Conservation (phyloP, 2,888 invertebrate species). For the Cosmia pyralina region DNA sequence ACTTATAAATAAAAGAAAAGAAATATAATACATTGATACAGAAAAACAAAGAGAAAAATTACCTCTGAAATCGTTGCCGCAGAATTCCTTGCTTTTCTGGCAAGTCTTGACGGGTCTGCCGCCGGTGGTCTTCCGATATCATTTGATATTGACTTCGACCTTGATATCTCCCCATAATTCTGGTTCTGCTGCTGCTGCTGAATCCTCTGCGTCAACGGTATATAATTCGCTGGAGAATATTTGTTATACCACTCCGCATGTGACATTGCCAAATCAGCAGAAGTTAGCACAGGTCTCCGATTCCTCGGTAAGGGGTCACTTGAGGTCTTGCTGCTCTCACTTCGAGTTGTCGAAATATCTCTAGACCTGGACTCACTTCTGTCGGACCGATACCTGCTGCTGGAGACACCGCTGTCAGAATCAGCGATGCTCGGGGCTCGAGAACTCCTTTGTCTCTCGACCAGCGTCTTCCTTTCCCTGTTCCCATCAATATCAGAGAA, state of each 20-base stretch:
- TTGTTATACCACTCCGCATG: conserved; percentile 93
- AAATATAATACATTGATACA: conserved; percentile 49
- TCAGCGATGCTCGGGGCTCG: conserved; percentile 87
- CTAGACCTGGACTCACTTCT: conserved; percentile 89
- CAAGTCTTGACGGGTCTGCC: conserved; percentile 76
- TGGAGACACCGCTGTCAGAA: conserved; percentile 85
- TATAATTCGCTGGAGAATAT: conserved; percentile 94
- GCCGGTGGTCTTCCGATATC: conserved; percentile 90
- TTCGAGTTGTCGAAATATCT: conserved; percentile 88
- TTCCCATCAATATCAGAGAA: conserved; percentile 85
- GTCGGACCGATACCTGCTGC: conserved; percentile 80
- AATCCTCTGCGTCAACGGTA: conserved; percentile 89
- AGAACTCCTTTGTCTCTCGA: conserved; percentile 81
- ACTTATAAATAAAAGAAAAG: conserved; percentile 31
- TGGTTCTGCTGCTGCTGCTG: conserved; percentile 78
- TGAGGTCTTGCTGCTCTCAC: conserved; percentile 88
- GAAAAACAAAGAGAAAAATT: conserved; percentile 54
- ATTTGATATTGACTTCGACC: conserved; percentile 90
- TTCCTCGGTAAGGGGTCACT: conserved; percentile 81
- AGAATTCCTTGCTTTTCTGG: conserved; percentile 81
- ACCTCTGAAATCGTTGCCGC: conserved; percentile 83
- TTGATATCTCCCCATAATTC: conserved; percentile 82
- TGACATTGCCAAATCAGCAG: conserved; percentile 89
- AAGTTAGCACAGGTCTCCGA: conserved; percentile 84
- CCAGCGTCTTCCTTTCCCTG: conserved; percentile 82